phyloP scores from a whole-genome alignment of 2,797 vertebrate species.

The Epinephelus coioides region DNA sequence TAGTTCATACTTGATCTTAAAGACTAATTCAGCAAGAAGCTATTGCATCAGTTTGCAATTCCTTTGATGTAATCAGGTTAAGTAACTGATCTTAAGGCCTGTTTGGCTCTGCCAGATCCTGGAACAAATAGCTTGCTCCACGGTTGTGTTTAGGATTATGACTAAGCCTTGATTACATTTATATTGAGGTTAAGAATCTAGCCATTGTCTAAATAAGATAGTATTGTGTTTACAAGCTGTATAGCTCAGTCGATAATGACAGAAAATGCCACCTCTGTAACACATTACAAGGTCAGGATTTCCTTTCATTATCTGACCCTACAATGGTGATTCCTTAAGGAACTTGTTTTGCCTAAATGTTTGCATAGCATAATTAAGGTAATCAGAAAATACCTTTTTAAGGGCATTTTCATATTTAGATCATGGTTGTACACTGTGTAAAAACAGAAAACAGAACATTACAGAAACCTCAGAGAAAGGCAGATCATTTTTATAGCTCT shows the following conservation, averaged over 20 bases:
- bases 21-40: conserved; percentile 28
- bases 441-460: not conserved
- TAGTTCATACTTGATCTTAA: not conserved
- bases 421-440: not conserved
- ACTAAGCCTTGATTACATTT: not conserved
- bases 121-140: not conserved
- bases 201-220: not conserved
- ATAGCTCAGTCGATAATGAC: not conserved
- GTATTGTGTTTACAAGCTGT: not conserved
- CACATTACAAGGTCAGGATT: conserved; percentile 6
- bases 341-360: not conserved
- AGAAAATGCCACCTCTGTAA: not conserved
- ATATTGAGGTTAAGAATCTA: not conserved
- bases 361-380: not conserved
- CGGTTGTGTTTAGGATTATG: not conserved
- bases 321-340: not conserved
- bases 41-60: conserved; percentile 19
- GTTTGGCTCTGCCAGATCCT: not conserved
- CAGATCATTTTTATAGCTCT: not conserved
- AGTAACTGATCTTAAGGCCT: not conserved
- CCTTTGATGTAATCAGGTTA: conserved; percentile 33
- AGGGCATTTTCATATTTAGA: not conserved
- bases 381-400: not conserved
- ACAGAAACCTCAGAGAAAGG: not conserved
- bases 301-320: not conserved